Evolutionary conservation across 1,140 invertebrate genomes (phyloP), one percentile per base, ranked within the genome.

Genomic region (Trachelipus rathkii): DNA sequence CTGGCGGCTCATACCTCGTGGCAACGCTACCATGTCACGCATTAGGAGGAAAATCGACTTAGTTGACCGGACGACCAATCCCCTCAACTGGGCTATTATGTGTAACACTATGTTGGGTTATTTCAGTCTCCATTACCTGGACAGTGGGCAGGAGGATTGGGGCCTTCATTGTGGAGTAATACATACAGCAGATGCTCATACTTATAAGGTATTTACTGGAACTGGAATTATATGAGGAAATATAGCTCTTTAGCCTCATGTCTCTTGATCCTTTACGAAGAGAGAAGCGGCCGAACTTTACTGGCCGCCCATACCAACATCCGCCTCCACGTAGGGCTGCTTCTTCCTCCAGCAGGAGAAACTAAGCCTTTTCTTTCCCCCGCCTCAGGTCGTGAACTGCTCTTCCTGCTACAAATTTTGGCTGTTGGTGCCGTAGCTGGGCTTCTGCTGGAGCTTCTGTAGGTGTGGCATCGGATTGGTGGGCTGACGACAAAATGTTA

Each of bases 1-100:
- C 87, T 91, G 23, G 90, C 88, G 77, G 87, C 91, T 66, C 86
- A 92, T 74, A 90, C 91, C 13, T 87, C 88, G 23, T 92, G 75
- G 82, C 90, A 15, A 89, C 89, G 44, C 85, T 90, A 46, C 87
- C 89, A 68, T 87, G 89, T n/a, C 87, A 90, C 10, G 89, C 90
- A 0, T 84, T n/a, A n/a, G n/a, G n/a, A 85, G 1, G 91, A 92
- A 71, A 84, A 84, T 77, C 82, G 73, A 69, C 71, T 71, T 4
- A 69, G 83, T 71, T 82, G 43, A 76, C 73, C 10, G 73, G 82
- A 10, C 24, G 78, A 84, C 86, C 68, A 85, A 89, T 73, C 84
- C 91, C 6, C 89, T 88, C 83, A 84, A 70, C 88, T 66, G 44
- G 73, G 0, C 74, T 0, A 71, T 75, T n/a, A 77, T 69, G 80